These are phyloP conservation scores for Melitaea athalia DNA, from an alignment of 2,888 invertebrate species.

Conservation along the genomic window DNA sequence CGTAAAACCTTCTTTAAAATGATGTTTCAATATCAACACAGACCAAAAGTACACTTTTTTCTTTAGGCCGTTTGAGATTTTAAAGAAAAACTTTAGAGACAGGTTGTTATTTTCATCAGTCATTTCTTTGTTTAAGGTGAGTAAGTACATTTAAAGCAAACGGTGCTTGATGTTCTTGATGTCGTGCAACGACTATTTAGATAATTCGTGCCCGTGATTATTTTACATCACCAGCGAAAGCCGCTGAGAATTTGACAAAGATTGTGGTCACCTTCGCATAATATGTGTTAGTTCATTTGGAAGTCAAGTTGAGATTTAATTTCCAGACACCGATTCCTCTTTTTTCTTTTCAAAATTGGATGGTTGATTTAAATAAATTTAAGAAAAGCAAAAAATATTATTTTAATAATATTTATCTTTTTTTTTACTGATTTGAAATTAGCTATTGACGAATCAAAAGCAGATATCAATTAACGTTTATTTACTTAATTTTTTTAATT, in stretches of 20 bases:
- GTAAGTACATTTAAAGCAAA: constrained; percentile 54
- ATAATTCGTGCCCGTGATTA: constrained; percentile 64
- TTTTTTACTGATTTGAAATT: no score
- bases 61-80: neutral
- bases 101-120: constrained; percentile 17
- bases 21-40: neutral
- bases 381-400: neutral
- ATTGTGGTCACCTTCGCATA: constrained; percentile 64
- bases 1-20: neutral
- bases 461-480: no score
- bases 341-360: neutral
- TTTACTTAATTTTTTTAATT: no score
- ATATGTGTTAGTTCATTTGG: constrained; percentile 44
- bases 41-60: neutral
- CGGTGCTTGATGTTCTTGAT: constrained; percentile 55
- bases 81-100: neutral
- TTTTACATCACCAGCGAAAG: constrained; percentile 60
- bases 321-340: neutral
- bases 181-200: constrained; percentile 72
- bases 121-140: constrained; percentile 35
- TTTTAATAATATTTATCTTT: no score
- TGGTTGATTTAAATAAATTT: neutral
- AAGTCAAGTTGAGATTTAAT: neutral
- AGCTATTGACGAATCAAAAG: no score
- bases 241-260: constrained; percentile 62